These are phyloP conservation scores for Tachystola acroxantha DNA, from an alignment of 2,888 invertebrate genomes.

Conservation along the genomic window DNA sequence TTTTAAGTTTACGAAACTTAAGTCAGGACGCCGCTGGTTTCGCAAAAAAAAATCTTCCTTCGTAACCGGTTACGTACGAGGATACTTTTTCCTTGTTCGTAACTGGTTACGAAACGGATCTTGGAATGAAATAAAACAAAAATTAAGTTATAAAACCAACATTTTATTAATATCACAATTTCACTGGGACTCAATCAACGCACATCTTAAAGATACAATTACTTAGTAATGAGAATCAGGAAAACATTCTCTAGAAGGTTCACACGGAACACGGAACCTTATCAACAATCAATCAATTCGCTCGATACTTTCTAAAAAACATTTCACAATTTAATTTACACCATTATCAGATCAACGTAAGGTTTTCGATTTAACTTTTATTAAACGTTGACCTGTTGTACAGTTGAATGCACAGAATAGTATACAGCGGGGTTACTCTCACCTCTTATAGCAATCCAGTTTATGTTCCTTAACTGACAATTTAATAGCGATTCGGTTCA, in stretches of 20 bases:
- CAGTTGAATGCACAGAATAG: no score
- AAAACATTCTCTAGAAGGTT: slow-evolving; percentile 25
- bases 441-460: no score
- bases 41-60: no score
- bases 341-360: slow-evolving; percentile 15
- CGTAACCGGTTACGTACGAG: no score
- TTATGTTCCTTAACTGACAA: no score
- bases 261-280: slow-evolving; percentile 10
- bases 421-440: no score
- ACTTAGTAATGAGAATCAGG: slow-evolving; percentile 39
- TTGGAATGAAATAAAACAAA: background rate
- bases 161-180: slow-evolving; percentile 76
- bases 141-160: slow-evolving; percentile 41
- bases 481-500: no score
- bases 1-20: no score
- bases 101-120: no score
- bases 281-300: slow-evolving; percentile 11
- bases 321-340: slow-evolving; percentile 27
- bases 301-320: slow-evolving; percentile 31
- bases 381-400: slow-evolving; percentile 37
- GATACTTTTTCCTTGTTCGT: no score
- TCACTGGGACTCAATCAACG: slow-evolving; percentile 56
- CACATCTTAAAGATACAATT: slow-evolving; percentile 36
- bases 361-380: slow-evolving; percentile 7
- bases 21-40: no score